Conservation (phyloP, 2,797 vertebrate species). For the Malacoctenus gilli region DNA sequence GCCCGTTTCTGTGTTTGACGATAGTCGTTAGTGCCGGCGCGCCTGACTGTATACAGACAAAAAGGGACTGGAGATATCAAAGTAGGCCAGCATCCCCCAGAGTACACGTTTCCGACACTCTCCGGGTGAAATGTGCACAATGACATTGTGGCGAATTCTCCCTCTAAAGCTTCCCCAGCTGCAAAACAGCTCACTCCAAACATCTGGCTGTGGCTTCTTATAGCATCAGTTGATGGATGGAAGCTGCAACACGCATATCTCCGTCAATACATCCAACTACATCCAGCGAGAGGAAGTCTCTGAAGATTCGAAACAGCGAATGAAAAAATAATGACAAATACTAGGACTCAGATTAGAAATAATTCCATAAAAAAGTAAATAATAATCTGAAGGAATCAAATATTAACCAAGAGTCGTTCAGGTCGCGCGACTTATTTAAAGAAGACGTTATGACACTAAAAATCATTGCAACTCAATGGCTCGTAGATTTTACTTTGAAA, state of each 20-base stretch:
- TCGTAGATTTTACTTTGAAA: constrained; percentile 24
- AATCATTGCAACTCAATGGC: not conserved
- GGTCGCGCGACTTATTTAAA: no score
- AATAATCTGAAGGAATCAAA: no score
- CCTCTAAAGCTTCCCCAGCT: constrained; percentile 51
- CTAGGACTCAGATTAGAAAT: no score
- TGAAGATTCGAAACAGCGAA: no score
- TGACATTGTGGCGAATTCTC: constrained; percentile 58
- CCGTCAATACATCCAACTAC: constrained; percentile 49
- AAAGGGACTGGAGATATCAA: constrained; percentile 60
- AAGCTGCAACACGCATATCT: constrained; percentile 47
- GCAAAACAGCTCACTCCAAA: constrained; percentile 54
- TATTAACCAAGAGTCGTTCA: no score
- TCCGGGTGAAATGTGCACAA: constrained; percentile 52
- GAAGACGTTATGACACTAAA: not conserved
- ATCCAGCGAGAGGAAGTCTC: no score
- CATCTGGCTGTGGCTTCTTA: constrained; percentile 61
- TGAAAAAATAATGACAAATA: no score
- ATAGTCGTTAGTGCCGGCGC: constrained; percentile 17
- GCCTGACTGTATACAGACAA: constrained; percentile 45
- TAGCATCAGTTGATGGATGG: constrained; percentile 22
- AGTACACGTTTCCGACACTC: constrained; percentile 55
- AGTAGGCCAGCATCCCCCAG: constrained; percentile 74
- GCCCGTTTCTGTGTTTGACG: constrained; percentile 22
- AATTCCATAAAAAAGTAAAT: no score